A percentile compares a stretch with the other conserved stretches of the same genome.
Evolutionary conservation across 2,797 vertebrate species (phyloP).

Genomic region (Chelidonichthys spinosus): DNA sequence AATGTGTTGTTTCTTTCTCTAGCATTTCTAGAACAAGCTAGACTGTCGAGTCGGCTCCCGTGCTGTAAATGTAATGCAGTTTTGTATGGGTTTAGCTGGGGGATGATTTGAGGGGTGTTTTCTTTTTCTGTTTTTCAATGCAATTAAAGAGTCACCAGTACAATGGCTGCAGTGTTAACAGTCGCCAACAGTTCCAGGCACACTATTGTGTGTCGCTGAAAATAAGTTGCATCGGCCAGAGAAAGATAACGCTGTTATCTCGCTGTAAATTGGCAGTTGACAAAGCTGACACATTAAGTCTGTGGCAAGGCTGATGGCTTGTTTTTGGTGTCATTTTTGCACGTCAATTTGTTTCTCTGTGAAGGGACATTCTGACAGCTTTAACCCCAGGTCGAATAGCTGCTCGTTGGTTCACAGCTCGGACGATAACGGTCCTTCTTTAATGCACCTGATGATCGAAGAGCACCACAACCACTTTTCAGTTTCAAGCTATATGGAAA

Average conservation of each 20-base stretch:
- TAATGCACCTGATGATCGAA: constrained; percentile 25
- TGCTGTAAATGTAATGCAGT: constrained; percentile 30
- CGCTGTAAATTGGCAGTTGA: constrained; percentile 63
- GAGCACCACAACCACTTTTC: constrained; percentile 18
- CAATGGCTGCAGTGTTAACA: constrained; percentile 78
- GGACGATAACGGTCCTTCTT: constrained; percentile 8
- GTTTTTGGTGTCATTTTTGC: constrained; percentile 26
- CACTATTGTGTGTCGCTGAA: constrained; percentile 70
- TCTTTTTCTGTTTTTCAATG: constrained; percentile 51
- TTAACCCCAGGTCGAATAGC: neutral
- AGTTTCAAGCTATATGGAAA: constrained; percentile 28
- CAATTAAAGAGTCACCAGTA: constrained; percentile 72
- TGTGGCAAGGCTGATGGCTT: constrained; percentile 11
- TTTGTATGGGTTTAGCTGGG: constrained; percentile 39
- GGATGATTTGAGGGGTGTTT: constrained; percentile 58
- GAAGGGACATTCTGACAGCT: neutral
- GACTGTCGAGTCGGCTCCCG: constrained; percentile 5
- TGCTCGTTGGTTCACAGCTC: constrained; percentile 30
- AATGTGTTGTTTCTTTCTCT: constrained; percentile 4
- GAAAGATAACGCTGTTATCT: constrained; percentile 64
- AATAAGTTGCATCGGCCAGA: constrained; percentile 55
- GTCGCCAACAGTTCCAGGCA: constrained; percentile 76
- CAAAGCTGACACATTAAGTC: constrained; percentile 40
- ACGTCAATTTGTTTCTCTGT: constrained; percentile 10
- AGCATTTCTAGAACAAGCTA: constrained; percentile 22